phyloP scores from a whole-genome alignment of 2,888 invertebrate species.

The Erynnis tages region DNA sequence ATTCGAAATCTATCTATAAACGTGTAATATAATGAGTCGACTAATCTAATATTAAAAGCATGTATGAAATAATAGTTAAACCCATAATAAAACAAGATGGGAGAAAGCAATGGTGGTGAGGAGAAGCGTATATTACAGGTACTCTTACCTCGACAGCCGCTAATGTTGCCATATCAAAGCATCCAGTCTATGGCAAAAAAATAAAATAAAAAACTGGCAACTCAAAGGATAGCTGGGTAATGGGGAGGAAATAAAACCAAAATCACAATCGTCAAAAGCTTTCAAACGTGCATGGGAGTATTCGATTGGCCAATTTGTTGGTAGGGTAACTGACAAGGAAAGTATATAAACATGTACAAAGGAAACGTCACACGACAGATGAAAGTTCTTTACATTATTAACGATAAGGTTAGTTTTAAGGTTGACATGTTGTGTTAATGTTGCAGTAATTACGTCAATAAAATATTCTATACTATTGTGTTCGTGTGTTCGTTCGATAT shows the following conservation, averaged over 20 bases:
- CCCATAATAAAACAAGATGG: constrained; percentile 6
- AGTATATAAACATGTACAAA: constrained; percentile 1
- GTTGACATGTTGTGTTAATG: too few relatives aligned
- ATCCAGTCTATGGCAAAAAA: constrained; percentile 45
- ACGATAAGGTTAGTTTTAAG: too few relatives aligned
- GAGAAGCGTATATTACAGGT: constrained; percentile 42
- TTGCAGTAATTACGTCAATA: too few relatives aligned
- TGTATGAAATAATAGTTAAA: constrained; percentile 60
- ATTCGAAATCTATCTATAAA: not conserved
- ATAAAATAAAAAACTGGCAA: constrained; percentile 50
- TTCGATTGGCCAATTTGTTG: constrained; percentile 14
- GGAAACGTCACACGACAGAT: too few relatives aligned
- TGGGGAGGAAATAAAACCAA: constrained; percentile 69
- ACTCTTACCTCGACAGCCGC: constrained; percentile 59
- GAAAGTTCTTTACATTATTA: too few relatives aligned
- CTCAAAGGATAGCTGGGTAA: constrained; percentile 49
- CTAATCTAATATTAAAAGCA: constrained; percentile 46
- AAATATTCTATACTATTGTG: too few relatives aligned
- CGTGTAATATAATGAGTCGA: not conserved
- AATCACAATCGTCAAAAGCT: constrained; percentile 82
- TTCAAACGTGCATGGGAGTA: constrained; percentile 74
- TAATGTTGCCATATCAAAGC: constrained; percentile 51
- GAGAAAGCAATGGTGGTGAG: constrained; percentile 5
- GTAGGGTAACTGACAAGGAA: not conserved
- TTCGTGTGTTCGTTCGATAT: too few relatives aligned